These are phyloP conservation scores for Halcyon badia DNA, from an alignment of 2,797 vertebrate species.

Conservation along the genomic window DNA sequence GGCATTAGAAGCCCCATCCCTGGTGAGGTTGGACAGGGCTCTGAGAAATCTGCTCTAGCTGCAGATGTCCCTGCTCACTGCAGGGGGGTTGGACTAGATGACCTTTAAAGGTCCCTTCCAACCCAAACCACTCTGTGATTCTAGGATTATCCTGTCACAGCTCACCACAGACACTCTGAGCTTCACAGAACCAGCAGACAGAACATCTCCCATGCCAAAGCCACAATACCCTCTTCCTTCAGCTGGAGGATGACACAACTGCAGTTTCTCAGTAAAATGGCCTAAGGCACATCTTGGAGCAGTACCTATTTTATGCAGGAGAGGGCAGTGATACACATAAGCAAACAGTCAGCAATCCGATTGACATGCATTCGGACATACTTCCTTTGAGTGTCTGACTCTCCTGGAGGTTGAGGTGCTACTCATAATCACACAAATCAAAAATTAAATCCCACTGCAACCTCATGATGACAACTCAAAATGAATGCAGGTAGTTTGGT, in stretches of 20 bases:
- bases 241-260: not conserved
- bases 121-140: not conserved
- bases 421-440: fast-evolving
- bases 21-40: not conserved
- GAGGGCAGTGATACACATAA: conserved; percentile 49
- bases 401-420: not conserved
- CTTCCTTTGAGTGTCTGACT: not conserved
- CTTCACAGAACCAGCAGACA: not conserved
- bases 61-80: not conserved
- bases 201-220: not conserved
- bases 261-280: not conserved
- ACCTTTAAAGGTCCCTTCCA: not conserved
- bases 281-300: conserved; percentile 11
- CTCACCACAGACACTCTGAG: not conserved
- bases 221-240: not conserved
- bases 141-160: not conserved
- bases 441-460: not conserved
- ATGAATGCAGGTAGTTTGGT: not conserved
- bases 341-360: not conserved
- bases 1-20: not conserved
- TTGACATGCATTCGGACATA: fast-evolving
- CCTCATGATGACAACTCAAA: not conserved
- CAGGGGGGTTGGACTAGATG: not conserved
- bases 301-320: conserved; percentile 52
- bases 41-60: not conserved